phyloP scores from a whole-genome alignment of 37 sponge, comb jelly and placozoan genomes.

The Spongia lamella region DNA sequence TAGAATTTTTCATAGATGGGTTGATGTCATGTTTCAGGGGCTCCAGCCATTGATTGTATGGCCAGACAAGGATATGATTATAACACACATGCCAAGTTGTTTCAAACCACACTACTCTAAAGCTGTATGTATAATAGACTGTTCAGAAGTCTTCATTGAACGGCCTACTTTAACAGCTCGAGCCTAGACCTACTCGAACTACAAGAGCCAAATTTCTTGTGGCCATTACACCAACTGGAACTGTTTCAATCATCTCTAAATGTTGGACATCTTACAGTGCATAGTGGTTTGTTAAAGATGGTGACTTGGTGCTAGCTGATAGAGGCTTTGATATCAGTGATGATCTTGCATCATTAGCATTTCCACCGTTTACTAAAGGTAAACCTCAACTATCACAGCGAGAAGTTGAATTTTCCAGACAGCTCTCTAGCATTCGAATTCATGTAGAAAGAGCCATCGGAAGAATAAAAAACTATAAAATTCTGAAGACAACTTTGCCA shows the following conservation, averaged over 20 bases:
- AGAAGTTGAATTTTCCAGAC: conserved; percentile 8
- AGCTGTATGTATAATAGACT: conserved; percentile 18
- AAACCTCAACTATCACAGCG: not conserved
- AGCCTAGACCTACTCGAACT: not conserved
- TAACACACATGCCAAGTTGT: not conserved
- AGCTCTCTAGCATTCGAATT: conserved; percentile 5
- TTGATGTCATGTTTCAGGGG: conserved; percentile 13
- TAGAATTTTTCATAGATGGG: conserved; percentile 11
- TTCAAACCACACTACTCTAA: not conserved
- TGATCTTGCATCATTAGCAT: conserved; percentile 23
- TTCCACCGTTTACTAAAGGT: not conserved
- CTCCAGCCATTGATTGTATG: conserved; percentile 1
- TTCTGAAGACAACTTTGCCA: conserved; percentile 21
- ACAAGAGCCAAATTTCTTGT: conserved; percentile 20
- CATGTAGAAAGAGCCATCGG: conserved; percentile 12
- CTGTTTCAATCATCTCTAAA: not conserved
- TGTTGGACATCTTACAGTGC: not conserved
- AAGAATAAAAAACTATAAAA: conserved; percentile 10
- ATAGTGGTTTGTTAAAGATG: conserved; percentile 3
- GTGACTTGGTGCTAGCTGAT: conserved; percentile 10
- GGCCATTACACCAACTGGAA: conserved; percentile 2
- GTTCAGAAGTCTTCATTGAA: conserved; percentile 19
- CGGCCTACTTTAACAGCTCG: not conserved
- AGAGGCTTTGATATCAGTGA: conserved; percentile 6
- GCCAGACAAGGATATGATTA: not conserved